A percentile compares a stretch with the other conserved stretches of the same genome.
These are phyloP conservation scores for Drosophila nannoptera DNA, from an alignment of 1,140 invertebrate genomes.

Conservation along the genomic window DNA sequence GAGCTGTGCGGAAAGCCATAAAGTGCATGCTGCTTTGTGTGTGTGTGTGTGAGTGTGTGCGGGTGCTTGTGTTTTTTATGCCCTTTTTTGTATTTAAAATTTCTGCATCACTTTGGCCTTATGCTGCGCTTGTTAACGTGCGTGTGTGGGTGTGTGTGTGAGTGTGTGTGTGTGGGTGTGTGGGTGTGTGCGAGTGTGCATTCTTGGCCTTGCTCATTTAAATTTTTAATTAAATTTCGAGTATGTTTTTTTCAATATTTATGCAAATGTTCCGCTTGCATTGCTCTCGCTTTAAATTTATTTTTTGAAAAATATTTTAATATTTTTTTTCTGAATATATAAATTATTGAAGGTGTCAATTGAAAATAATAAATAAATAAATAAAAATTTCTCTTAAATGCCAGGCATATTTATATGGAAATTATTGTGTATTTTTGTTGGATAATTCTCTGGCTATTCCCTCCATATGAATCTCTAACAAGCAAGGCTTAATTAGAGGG, in stretches of 20 bases:
- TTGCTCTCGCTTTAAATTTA: constrained; percentile 24
- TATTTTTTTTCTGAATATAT: background rate
- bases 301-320: too few relatives aligned
- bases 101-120: constrained; percentile 42
- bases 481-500: too few relatives aligned
- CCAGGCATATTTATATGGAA: background rate
- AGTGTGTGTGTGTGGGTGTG: constrained; percentile 13
- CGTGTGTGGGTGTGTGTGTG: constrained; percentile 17
- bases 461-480: too few relatives aligned
- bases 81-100: constrained; percentile 57
- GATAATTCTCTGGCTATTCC: too few relatives aligned
- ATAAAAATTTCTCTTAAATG: background rate
- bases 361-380: background rate
- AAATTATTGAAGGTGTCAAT: background rate
- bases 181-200: constrained; percentile 2
- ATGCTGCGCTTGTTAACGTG: constrained; percentile 7
- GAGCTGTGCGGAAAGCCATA: constrained; percentile 47
- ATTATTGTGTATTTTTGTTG: background rate
- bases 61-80: constrained; percentile 26
- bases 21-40: constrained; percentile 49
- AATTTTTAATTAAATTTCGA: constrained; percentile 75
- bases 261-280: constrained; percentile 44
- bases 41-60: too few relatives aligned
- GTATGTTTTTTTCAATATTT: constrained; percentile 35
- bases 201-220: constrained; percentile 56